phyloP scores from a whole-genome alignment of 2,797 vertebrate genomes.

The Enteromius paludinosus region DNA sequence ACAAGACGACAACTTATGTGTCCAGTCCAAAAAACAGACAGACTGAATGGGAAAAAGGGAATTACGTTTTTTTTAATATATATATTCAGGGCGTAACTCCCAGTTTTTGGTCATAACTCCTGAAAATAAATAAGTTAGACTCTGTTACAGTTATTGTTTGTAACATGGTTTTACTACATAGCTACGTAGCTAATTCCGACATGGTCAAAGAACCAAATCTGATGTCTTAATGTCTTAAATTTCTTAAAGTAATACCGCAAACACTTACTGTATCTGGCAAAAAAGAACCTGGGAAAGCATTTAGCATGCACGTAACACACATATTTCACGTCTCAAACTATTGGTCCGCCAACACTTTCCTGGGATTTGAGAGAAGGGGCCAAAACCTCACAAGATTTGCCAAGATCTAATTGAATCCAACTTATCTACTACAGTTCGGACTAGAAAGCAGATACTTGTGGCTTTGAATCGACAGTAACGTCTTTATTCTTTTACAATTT shows the following conservation, averaged over 20 bases:
- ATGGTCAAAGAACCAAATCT: slow-evolving; percentile 39
- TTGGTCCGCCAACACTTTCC: slow-evolving; percentile 41
- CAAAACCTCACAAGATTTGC: slow-evolving; percentile 40
- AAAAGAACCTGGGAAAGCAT: slow-evolving; percentile 51
- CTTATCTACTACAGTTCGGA: slow-evolving; percentile 40
- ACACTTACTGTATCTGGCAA: slow-evolving; percentile 33
- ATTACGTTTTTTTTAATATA: slow-evolving; percentile 24
- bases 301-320: slow-evolving; percentile 39
- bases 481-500: slow-evolving; percentile 41
- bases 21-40: slow-evolving; percentile 38
- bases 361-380: slow-evolving; percentile 41
- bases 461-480: slow-evolving; percentile 5
- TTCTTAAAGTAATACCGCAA: slow-evolving; percentile 33
- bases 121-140: slow-evolving; percentile 4
- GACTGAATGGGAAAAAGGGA: slow-evolving; percentile 46
- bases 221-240: slow-evolving; percentile 14
- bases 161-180: slow-evolving; percentile 8
- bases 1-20: slow-evolving; percentile 19
- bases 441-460: slow-evolving; percentile 39
- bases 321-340: slow-evolving; percentile 52
- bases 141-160: neutral
- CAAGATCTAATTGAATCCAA: slow-evolving; percentile 51
- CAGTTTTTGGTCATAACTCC: slow-evolving; percentile 40
- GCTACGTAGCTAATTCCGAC: slow-evolving; percentile 29
- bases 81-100: slow-evolving; percentile 48